Evolutionary conservation across 2,113 vertebrate genomes (phyloP), one percentile per base, ranked within the genome.

Genomic region (Helogale parvula): DNA sequence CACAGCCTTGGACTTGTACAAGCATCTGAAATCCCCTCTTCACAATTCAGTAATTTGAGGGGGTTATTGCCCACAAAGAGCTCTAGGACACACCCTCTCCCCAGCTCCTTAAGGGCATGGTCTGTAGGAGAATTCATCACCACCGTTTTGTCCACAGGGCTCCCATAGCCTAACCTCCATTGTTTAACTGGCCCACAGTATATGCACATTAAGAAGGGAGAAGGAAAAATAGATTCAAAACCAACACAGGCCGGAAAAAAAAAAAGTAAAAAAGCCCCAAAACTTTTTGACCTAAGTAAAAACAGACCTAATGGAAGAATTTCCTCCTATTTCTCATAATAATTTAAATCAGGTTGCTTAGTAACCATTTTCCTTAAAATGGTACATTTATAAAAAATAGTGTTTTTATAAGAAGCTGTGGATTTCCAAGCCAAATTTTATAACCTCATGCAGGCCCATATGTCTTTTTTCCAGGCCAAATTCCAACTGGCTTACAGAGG

Each of bases 331-430:
- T 96, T 96, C 80, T 96, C 94, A 96, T 95, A 96, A 97, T 96
- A 97, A 96, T 88, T 98, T 98, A 97, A 97, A 95, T 95, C 90
- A 96, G 92, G 96, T 97, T 98, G 96, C 97, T 97, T 97, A 90
- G 98, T 97, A 97, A 98, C 97, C 94, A 84, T 93, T 88, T 96
- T 96, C 96, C 77, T 97, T 95, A 96, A 96, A 97, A 96, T 88
- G 92, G 81, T 93, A 95, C 87, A 52, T 98, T 95, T 95, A 76
- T 94, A 92, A 87, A 77, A 97, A 97, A 93, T 23, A 35, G 52
- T 96, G 84, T 96, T 97, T 97, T 97, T 96, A 88, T 94, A 97
- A 97, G 95, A 97, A 98, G 94, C 90, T 79, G 84, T 94, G 95
- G 92, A 93, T 96, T 95, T 96, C 77, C 88, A 96, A 82, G 96